Conservation (phyloP, 64 coral and sea anemone genomes). For the Orbicella faveolata region DNA sequence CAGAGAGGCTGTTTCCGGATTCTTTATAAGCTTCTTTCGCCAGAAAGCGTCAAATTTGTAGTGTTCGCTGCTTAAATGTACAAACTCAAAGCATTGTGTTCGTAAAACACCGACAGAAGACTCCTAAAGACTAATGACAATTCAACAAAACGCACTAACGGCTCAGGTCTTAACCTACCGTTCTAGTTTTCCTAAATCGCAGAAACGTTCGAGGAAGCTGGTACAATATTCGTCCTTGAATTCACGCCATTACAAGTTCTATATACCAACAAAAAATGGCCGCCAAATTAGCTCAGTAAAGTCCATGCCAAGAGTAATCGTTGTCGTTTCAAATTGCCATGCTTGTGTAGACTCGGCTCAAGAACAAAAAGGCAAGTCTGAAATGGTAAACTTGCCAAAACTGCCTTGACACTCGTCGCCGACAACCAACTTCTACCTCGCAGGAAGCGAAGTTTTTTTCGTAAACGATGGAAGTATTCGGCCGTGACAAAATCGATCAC, state of each 20-base stretch:
- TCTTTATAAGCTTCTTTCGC: not conserved
- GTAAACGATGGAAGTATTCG: conserved; percentile 35
- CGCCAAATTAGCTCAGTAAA: not conserved
- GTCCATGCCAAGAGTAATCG: not conserved
- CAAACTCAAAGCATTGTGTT: not conserved
- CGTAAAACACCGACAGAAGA: not conserved
- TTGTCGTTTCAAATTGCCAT: not conserved
- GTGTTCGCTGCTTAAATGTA: not conserved
- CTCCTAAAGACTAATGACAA: too few relatives aligned
- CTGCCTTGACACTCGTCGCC: not conserved
- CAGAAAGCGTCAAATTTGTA: conserved; percentile 9
- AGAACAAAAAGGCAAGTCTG: not conserved
- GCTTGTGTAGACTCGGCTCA: not conserved
- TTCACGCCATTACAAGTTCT: conserved; percentile 27
- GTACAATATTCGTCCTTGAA: conserved; percentile 28
- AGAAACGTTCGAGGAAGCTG: not conserved
- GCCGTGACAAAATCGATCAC: conserved; percentile 33
- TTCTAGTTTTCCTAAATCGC: not conserved
- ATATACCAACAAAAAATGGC: conserved; percentile 8
- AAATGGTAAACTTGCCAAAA: not conserved
- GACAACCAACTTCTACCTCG: not conserved
- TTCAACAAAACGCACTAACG: not conserved
- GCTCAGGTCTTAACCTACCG: not conserved
- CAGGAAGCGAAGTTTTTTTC: conserved; percentile 11
- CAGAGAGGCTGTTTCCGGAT: conserved; percentile 21